Evolutionary conservation across 1,140 invertebrate species (phyloP).

Genomic region (Bombus cullumanus): DNA sequence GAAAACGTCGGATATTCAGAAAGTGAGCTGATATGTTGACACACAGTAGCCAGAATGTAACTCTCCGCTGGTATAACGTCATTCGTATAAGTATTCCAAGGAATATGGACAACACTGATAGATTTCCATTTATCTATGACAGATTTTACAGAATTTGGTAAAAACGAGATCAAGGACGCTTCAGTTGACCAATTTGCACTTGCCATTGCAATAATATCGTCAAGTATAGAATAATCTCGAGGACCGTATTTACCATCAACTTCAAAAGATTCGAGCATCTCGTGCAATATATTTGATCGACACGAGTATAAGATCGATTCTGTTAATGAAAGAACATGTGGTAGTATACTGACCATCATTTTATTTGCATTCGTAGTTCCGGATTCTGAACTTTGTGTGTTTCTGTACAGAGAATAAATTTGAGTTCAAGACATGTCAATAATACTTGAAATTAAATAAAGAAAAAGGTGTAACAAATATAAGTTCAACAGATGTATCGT

Average conservation of each 20-base stretch:
- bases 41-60: constrained; percentile 87
- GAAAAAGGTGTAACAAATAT: neutral
- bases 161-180: constrained; percentile 83
- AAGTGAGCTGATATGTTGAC: constrained; percentile 84
- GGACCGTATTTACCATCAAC: constrained; percentile 80
- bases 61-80: constrained; percentile 93
- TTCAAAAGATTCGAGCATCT: constrained; percentile 83
- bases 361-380: constrained; percentile 72
- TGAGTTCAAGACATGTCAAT: neutral
- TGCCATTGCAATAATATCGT: constrained; percentile 85
- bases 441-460: neutral
- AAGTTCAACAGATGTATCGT: neutral
- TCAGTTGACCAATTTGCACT: constrained; percentile 84
- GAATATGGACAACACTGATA: constrained; percentile 82
- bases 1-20: constrained; percentile 85
- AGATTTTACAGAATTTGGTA: constrained; percentile 84
- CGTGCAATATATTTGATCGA: constrained; percentile 83
- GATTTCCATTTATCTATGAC: constrained; percentile 87
- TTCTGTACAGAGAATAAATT: constrained; percentile 29
- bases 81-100: constrained; percentile 87
- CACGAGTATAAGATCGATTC: constrained; percentile 84
- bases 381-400: constrained; percentile 70
- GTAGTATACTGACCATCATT: constrained; percentile 85
- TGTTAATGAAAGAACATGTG: constrained; percentile 85
- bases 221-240: constrained; percentile 83